Conservation (phyloP, 2,888 invertebrate genomes). For the Siphonodentalium dalli region DNA sequence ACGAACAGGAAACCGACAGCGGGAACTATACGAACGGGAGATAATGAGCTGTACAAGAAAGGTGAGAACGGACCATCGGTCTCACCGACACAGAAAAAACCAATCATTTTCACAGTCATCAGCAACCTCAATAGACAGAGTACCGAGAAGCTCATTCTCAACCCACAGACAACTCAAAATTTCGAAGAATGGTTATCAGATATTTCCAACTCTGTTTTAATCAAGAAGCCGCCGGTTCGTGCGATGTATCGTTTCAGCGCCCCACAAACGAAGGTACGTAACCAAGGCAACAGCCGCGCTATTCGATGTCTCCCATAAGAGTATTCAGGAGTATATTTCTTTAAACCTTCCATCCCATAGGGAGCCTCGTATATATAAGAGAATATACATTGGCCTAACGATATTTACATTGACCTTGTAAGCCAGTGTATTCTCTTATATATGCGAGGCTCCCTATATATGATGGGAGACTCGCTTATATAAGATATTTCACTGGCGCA, state of each 20-base stretch:
- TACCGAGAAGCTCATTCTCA: conserved; percentile 75
- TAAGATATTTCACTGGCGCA: no score
- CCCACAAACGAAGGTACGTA: conserved; percentile 77
- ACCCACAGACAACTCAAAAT: conserved; percentile 89
- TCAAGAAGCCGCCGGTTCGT: conserved; percentile 72
- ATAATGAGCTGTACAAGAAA: conserved; percentile 38
- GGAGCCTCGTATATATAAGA: no score
- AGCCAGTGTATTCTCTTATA: no score
- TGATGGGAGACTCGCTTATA: no score
- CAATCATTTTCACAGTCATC: conserved; percentile 77
- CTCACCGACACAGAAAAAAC: conserved; percentile 72
- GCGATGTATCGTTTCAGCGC: conserved; percentile 91
- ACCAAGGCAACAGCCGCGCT: no score
- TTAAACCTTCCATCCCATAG: no score
- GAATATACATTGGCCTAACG: no score
- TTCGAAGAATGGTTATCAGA: conserved; percentile 94
- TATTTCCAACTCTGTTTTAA: conserved; percentile 66
- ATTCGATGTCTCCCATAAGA: no score
- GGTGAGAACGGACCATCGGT: conserved; percentile 22
- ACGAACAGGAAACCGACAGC: conserved; percentile 31
- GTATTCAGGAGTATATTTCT: no score
- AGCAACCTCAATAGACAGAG: conserved; percentile 90
- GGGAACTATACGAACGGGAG: conserved; percentile 39
- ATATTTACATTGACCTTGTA: no score
- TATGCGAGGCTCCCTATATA: no score